A percentile compares a stretch with the other conserved stretches of the same genome.
Evolutionary conservation across 2,888 invertebrate species (phyloP).

Genomic region (Clitarchus hookeri): DNA sequence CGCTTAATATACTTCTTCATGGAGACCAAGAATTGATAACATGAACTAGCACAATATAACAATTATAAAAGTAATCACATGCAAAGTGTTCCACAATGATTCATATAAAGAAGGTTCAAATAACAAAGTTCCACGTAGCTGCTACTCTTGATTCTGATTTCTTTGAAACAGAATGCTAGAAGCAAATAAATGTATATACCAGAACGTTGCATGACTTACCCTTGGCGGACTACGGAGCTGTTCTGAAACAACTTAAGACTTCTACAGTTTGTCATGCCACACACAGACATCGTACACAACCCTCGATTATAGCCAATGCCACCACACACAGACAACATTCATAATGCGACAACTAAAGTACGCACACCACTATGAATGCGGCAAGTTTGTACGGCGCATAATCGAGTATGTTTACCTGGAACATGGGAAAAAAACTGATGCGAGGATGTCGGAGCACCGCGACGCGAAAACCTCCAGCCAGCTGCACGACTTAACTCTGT

Average conservation of each 20-base stretch:
- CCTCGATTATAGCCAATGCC: neutral
- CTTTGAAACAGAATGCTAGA: neutral
- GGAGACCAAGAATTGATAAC: too few species aligned
- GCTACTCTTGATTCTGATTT: neutral
- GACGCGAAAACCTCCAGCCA: neutral
- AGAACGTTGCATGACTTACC: neutral
- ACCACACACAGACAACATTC: neutral
- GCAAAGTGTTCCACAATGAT: neutral
- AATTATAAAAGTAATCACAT: too few species aligned
- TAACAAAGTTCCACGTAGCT: neutral
- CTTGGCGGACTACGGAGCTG: neutral
- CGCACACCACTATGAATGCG: neutral
- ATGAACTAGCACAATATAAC: too few species aligned
- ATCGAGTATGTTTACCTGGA: neutral
- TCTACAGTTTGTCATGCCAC: neutral
- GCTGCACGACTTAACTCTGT: neutral
- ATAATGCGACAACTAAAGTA: neutral
- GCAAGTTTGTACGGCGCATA: neutral
- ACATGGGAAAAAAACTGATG: neutral
- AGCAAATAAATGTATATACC: neutral
- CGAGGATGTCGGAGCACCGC: neutral
- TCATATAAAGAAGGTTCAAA: neutral
- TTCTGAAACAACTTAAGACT: slow-evolving; percentile 3
- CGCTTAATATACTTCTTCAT: too few species aligned
- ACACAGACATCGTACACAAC: neutral